Base-by-base conservation (phyloP, 2,797 vertebrate species). In the Pangasius larnaudii region DNA sequence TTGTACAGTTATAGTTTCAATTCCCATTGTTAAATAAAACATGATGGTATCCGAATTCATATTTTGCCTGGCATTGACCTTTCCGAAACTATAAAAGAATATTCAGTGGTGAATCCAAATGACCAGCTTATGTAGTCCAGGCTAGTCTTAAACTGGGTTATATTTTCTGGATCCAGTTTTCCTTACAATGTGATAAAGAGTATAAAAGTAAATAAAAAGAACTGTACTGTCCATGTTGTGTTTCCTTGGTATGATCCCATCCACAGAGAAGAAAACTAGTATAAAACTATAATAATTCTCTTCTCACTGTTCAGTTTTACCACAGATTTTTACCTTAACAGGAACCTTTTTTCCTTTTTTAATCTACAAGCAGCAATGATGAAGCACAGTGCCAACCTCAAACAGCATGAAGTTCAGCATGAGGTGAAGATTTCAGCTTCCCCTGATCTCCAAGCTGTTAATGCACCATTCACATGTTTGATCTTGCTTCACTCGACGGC, bases 401-500 rank as follows among this genome's bases (percentile, higher is more conserved):
- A 81, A 59, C 36, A 61, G 56, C 79, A 61, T 81, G 56, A 42
- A 33, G 72, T 75, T 65, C 30, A 67, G 74, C 42, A 78, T 74
- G 79, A 24, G 19, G 56, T 36, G 16, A 33, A 74, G 22, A 63
- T 75, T 63, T 84, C 39, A 51, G n/a, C 58, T 19, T n/a, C 24
- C 22, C 14, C 71, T 30, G 51, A 88, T 84, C 88, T 75, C 53
- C 42, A 7, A 77, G n/a, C 78, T 49, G 53, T 86, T 86, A 65
- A 67, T 30, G 56, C 74, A 13, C 36, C 36, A 27, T 65, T 72
- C 33, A 10, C 46, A 33, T 85, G 79, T 85, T 90, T 87, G 85
- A 91, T 88, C 87, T 89, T 27, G 14, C 85, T 86, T 71, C 71
- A 71, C 77, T 85, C 19, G 0, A 39, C 39, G 6, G 59, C 59